Evolutionary conservation across 2,888 invertebrate species (phyloP), one percentile per base, ranked within the genome.

Genomic region (Apotomis capreana): DNA sequence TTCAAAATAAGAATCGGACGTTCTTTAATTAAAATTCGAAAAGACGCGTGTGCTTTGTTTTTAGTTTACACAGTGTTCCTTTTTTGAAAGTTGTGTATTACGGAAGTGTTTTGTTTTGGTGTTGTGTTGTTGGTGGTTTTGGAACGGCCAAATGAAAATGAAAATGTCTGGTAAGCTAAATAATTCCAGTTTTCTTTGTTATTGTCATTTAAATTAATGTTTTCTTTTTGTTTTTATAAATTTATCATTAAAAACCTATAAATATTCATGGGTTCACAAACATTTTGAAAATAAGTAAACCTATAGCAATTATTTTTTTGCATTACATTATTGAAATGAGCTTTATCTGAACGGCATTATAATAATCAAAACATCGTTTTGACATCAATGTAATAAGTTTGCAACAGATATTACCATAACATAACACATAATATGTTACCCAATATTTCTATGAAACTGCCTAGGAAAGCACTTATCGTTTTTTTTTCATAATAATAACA

Each of bases 141-240:
- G 69, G n/a, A 49, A 49, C 64, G 70, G 70, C 46, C 72, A 60
- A 72, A 75, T 76, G 75, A 81, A 78, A 77, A 83, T 82, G 68
- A 87, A 84, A 80, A 81, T 87, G 74, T 78, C 84, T 73, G 83
- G 85, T 82, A 76, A 83, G 70, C 49, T 8, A 9, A 60, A 64
- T 26, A 6, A 58, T 54, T 13, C 26, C 4, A 10, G 51, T 58
- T 61, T 54, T 51, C 44, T 13, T 44, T 9, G 15, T 49, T 26
- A 26, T 26, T 26, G 26, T 26, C 26, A 26, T 26, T 26, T 26
- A 26, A 26, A 26, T 26, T 26, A 26, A 15, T 0, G 26, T 26
- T 26, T 26, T 6, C 40, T 5, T 6, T 40, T 40, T 6, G 40
- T 40, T 40, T 4, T 40, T 40, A 40, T 40, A 40, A 0, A 40